Evolutionary conservation across 2,888 invertebrate genomes (phyloP).

Genomic region (Syrphus vitripennis): DNA sequence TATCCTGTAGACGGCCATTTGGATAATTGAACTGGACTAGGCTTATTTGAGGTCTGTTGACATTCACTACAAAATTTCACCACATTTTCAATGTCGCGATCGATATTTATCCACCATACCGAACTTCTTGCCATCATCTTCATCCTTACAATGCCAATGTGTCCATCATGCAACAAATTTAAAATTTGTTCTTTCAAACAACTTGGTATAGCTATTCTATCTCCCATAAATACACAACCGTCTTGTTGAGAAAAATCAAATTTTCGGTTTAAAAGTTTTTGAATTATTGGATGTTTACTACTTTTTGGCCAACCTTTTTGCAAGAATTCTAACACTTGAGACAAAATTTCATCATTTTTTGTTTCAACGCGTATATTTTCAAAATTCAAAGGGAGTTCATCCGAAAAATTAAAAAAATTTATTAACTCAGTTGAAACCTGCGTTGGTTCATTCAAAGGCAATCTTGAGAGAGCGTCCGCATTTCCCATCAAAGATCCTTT

Average conservation of each 20-base stretch:
- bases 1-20: not conserved
- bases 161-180: conserved; percentile 17
- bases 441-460: not conserved
- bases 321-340: not conserved
- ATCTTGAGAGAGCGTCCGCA: not conserved
- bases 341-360: not conserved
- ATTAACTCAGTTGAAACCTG: not conserved
- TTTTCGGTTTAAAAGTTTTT: not conserved
- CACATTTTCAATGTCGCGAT: not conserved
- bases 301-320: not conserved
- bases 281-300: not conserved
- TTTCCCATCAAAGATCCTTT: not conserved
- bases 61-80: not conserved
- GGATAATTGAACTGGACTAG: not conserved
- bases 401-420: not conserved
- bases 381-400: not conserved
- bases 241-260: not conserved
- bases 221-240: not conserved
- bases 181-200: not conserved
- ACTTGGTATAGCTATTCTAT: conserved; percentile 10
- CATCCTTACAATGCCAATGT: conserved; percentile 5
- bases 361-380: not conserved
- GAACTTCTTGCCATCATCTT: conserved; percentile 6
- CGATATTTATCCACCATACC: not conserved
- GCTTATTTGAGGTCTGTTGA: not conserved